phyloP scores from a whole-genome alignment of 2,797 vertebrate species.

The Xenentodon cancila region DNA sequence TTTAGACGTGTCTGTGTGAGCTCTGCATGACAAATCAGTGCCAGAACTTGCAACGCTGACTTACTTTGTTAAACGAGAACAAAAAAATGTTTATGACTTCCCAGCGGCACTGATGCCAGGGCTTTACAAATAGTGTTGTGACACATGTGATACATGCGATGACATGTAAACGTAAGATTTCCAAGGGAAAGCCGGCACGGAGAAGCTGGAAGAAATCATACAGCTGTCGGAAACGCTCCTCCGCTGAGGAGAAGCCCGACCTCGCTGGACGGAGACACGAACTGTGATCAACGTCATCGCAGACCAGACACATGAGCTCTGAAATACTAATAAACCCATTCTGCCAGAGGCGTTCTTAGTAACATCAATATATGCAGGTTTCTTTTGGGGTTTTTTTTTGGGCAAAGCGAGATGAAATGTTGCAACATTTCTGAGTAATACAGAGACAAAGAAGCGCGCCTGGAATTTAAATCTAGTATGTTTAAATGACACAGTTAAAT shows the following conservation, averaged over 20 bases:
- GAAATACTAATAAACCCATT: conserved; percentile 28
- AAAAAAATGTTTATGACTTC: conserved; percentile 31
- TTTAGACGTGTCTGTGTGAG: conserved; percentile 14
- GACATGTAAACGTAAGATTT: conserved; percentile 12
- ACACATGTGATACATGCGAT: no score
- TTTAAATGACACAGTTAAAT: no score
- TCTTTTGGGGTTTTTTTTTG: not conserved
- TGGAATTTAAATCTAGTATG: no score
- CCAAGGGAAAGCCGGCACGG: not conserved
- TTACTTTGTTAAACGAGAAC: conserved; percentile 47
- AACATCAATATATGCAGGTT: not conserved
- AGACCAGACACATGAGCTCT: conserved; percentile 24
- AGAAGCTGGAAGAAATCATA: conserved; percentile 16
- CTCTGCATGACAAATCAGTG: conserved; percentile 43
- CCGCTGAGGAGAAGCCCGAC: conserved; percentile 26
- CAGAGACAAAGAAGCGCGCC: no score
- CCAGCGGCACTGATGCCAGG: conserved; percentile 43
- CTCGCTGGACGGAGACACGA: conserved; percentile 35
- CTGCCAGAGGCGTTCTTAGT: conserved; percentile 11
- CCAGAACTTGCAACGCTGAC: conserved; percentile 41
- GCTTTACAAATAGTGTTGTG: conserved; percentile 43
- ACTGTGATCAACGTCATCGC: conserved; percentile 32
- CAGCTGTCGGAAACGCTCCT: conserved; percentile 18
- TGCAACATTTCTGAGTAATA: no score
- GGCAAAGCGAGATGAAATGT: not conserved